phyloP scores from a whole-genome alignment of 2,888 invertebrate genomes.

The Hydroisotoma schaefferi region DNA sequence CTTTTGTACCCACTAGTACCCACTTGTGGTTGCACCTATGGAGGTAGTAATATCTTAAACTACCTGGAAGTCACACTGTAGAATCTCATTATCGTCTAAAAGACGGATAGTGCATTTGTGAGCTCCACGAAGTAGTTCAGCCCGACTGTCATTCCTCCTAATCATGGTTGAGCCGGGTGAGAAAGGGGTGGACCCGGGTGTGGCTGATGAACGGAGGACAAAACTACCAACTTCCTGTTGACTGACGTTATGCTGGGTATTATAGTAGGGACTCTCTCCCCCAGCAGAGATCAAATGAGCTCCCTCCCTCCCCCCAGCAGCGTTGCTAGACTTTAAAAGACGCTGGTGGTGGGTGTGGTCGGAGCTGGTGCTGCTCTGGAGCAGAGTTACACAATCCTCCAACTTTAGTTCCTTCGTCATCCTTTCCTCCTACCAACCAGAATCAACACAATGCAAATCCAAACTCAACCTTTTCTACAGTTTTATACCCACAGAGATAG shows the following conservation, averaged over 20 bases:
- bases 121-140: slow-evolving; percentile 61
- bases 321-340: slow-evolving; percentile 8
- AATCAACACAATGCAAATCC: too few species aligned
- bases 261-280: background rate
- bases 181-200: background rate
- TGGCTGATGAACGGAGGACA: slow-evolving; percentile 3
- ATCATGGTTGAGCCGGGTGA: slow-evolving; percentile 33
- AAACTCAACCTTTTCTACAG: too few species aligned
- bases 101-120: slow-evolving; percentile 84
- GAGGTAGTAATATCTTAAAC: too few species aligned
- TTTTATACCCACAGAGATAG: too few species aligned
- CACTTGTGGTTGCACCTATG: too few species aligned
- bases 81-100: slow-evolving; percentile 83
- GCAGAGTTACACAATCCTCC: slow-evolving; percentile 38
- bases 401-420: slow-evolving; percentile 42
- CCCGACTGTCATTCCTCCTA: slow-evolving; percentile 63
- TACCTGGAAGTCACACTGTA: slow-evolving; percentile 90
- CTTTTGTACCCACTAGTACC: too few species aligned
- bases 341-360: slow-evolving; percentile 3
- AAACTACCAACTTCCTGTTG: slow-evolving; percentile 12
- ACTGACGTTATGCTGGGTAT: background rate
- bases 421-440: too few species aligned
- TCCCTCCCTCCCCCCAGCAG: slow-evolving; percentile 9
- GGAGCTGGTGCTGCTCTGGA: slow-evolving; percentile 23
- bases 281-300: slow-evolving; percentile 14